Evolutionary conservation across 2,113 vertebrate genomes (phyloP).

Genomic region (Zonotrichia leucophrys): DNA sequence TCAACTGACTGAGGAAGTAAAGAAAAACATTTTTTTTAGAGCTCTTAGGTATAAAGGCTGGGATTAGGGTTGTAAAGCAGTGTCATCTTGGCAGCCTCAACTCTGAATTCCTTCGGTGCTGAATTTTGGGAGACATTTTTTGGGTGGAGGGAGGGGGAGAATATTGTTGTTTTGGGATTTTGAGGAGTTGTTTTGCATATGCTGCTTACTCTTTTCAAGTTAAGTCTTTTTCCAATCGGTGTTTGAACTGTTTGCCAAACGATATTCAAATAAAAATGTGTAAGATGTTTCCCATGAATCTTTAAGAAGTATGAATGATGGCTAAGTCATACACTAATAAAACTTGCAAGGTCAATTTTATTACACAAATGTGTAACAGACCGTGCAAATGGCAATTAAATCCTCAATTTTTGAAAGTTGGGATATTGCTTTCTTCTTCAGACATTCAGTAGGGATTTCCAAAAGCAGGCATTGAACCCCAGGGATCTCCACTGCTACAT

Average conservation of each 20-base stretch:
- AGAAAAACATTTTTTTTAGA: neutral
- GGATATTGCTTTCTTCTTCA: neutral
- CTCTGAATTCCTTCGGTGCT: neutral
- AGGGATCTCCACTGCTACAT: neutral
- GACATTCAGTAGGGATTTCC: neutral
- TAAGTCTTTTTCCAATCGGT: neutral
- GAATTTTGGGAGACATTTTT: neutral
- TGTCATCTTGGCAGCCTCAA: neutral
- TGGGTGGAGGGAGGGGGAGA: neutral
- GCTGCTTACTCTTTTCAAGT: neutral
- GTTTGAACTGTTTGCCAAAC: neutral
- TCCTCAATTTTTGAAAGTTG: neutral
- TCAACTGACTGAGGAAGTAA: neutral
- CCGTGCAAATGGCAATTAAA: neutral
- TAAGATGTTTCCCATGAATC: neutral
- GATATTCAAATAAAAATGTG: neutral
- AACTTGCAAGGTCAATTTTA: conserved; percentile 22
- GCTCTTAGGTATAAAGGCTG: neutral
- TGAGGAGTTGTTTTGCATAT: neutral
- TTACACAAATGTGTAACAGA: neutral
- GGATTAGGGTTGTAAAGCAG: neutral
- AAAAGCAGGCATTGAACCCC: neutral
- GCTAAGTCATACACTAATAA: neutral
- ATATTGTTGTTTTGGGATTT: neutral
- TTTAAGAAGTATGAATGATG: neutral